Conservation (phyloP, 2,797 vertebrate species). For the Tragopan temminckii region DNA sequence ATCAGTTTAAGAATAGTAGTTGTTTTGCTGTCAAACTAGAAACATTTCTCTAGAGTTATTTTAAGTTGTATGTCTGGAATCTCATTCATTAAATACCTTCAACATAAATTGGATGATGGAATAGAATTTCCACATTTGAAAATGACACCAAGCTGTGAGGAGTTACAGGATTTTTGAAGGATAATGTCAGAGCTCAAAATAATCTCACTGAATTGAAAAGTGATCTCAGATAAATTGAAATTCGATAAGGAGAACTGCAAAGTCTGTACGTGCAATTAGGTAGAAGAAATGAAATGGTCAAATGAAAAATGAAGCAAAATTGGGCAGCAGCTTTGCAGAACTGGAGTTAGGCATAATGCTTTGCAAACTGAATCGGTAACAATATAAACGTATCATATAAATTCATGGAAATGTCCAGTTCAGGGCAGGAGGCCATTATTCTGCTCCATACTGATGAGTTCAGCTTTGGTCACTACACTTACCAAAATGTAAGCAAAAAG, state of each 20-base stretch:
- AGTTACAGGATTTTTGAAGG: not conserved
- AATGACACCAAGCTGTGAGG: not conserved
- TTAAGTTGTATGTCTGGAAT: not conserved
- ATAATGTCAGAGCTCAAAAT: constrained; percentile 7
- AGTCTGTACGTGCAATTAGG: not conserved
- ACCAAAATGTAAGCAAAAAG: not conserved
- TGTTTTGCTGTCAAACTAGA: constrained; percentile 38
- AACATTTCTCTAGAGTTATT: not conserved
- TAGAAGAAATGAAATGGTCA: not conserved
- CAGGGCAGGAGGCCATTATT: not conserved
- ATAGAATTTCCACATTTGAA: constrained; percentile 22
- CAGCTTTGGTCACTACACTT: not conserved
- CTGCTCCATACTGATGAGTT: not conserved
- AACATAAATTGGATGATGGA: constrained; percentile 28
- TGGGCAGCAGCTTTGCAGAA: not conserved
- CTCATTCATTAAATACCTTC: not conserved
- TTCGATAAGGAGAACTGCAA: not conserved
- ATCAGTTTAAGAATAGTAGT: not conserved
- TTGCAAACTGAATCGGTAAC: not conserved
- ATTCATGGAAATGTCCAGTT: not conserved
- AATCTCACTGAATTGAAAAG: constrained; percentile 11
- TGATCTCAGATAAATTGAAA: not conserved
- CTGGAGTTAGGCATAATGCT: not conserved
- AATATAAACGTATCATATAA: not conserved
- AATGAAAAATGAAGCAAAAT: not conserved